These are phyloP conservation scores for Exocentrus adspersus DNA, from an alignment of 2,888 invertebrate species.

Conservation along the genomic window DNA sequence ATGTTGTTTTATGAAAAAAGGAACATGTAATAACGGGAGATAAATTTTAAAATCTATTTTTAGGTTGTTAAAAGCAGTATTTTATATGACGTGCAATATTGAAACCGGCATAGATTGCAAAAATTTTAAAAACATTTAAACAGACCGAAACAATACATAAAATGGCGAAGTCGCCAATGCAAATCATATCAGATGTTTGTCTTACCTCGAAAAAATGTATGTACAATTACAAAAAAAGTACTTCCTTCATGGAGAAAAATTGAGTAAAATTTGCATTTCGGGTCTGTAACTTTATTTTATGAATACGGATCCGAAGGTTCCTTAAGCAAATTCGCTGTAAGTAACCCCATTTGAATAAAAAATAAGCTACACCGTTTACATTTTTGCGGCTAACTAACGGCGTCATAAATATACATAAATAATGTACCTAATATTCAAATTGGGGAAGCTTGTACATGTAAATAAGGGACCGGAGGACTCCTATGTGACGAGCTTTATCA, in stretches of 20 bases:
- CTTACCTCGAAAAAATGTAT: no score
- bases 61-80: neutral
- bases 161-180: no score
- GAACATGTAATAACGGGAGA: neutral
- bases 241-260: no score
- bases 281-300: no score
- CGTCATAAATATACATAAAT: constrained; percentile 8
- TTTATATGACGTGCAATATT: no score
- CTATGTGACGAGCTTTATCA: constrained; percentile 4
- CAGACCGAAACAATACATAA: no score
- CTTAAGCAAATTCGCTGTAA: no score
- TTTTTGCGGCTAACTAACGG: neutral
- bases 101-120: neutral
- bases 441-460: constrained; percentile 6
- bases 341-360: neutral
- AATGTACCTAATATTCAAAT: constrained; percentile 9
- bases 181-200: no score
- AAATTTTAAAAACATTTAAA: no score
- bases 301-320: no score
- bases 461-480: neutral
- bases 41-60: neutral
- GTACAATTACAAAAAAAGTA: no score
- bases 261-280: no score
- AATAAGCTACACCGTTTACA: neutral
- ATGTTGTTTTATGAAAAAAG: neutral